Conservation (phyloP, 1,140 invertebrate genomes). For the Trachymyrmex septentrionalis region DNA sequence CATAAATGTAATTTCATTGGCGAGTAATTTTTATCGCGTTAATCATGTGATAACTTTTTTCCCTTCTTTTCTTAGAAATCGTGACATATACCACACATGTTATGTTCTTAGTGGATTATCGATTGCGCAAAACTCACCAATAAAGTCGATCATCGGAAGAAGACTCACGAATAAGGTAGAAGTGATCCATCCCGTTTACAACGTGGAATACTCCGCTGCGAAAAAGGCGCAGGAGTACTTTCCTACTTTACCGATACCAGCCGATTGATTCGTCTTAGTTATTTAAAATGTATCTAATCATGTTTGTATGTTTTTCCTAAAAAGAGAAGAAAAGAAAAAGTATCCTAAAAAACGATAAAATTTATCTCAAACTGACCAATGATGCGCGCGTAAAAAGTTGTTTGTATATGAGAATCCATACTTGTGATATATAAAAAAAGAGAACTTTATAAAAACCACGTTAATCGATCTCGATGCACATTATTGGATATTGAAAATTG, state of each 20-base stretch:
- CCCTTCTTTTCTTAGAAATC: slow-evolving; percentile 87
- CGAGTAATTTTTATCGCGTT: not conserved
- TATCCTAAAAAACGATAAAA: slow-evolving; percentile 33
- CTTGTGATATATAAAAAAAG: slow-evolving; percentile 24
- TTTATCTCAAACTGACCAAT: slow-evolving; percentile 66
- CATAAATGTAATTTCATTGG: slow-evolving; percentile 55
- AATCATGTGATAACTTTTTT: not conserved
- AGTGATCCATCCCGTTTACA: slow-evolving; percentile 83
- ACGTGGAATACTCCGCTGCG: slow-evolving; percentile 80
- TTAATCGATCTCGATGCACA: not conserved
- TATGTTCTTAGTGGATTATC: slow-evolving; percentile 98
- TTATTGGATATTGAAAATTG: slow-evolving; percentile 23
- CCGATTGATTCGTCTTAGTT: slow-evolving; percentile 74
- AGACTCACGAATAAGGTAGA: slow-evolving; percentile 78
- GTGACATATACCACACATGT: slow-evolving; percentile 98
- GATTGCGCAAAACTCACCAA: slow-evolving; percentile 94
- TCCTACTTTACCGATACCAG: slow-evolving; percentile 78
- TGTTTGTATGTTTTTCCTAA: slow-evolving; percentile 66
- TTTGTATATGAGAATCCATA: slow-evolving; percentile 56
- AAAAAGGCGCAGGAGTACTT: slow-evolving; percentile 82
- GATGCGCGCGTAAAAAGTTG: slow-evolving; percentile 59
- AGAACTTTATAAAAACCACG: not conserved
- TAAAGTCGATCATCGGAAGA: slow-evolving; percentile 81
- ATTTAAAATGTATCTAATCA: slow-evolving; percentile 53
- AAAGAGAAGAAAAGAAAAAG: slow-evolving; percentile 24